Evolutionary conservation across 1,140 invertebrate species (phyloP).

Genomic region (Penaeus japonicus): DNA sequence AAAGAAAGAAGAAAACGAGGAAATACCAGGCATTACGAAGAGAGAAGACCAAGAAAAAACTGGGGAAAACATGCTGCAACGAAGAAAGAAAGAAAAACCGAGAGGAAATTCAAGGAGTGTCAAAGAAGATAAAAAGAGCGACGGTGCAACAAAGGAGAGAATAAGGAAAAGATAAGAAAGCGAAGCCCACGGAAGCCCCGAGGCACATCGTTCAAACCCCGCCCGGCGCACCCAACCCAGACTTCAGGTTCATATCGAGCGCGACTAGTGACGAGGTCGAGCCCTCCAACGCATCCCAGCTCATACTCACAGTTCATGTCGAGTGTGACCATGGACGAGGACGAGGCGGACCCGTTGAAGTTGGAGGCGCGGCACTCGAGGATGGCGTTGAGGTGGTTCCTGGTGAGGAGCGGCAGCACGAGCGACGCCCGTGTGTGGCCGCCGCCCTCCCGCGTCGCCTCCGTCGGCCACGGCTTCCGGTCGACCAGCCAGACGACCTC

Average conservation of each 20-base stretch:
- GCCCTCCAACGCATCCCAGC: background rate
- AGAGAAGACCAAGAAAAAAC: background rate
- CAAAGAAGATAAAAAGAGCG: too few species aligned
- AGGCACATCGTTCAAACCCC: too few species aligned
- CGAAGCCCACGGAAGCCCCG: too few species aligned
- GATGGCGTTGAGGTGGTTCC: slow-evolving; percentile 79
- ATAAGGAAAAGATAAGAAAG: too few species aligned
- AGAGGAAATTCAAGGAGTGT: too few species aligned
- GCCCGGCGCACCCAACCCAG: too few species aligned
- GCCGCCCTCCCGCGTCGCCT: background rate
- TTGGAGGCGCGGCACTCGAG: slow-evolving; percentile 86
- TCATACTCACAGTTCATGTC: slow-evolving; percentile 75
- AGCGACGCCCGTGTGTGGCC: slow-evolving; percentile 62
- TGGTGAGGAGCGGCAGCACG: slow-evolving; percentile 68
- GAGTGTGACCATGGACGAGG: slow-evolving; percentile 71
- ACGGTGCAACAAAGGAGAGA: too few species aligned
- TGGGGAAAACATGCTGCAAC: too few species aligned
- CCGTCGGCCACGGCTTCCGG: slow-evolving; percentile 11
- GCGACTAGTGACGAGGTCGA: too few species aligned
- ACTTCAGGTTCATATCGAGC: background rate
- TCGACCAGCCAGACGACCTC: slow-evolving; percentile 27
- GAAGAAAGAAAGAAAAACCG: too few species aligned
- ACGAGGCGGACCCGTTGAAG: slow-evolving; percentile 75
- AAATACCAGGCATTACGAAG: background rate
- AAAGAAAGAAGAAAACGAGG: background rate